Base-by-base conservation (phyloP, 2,888 invertebrate genomes). In the Tuberolachnus salignus region DNA sequence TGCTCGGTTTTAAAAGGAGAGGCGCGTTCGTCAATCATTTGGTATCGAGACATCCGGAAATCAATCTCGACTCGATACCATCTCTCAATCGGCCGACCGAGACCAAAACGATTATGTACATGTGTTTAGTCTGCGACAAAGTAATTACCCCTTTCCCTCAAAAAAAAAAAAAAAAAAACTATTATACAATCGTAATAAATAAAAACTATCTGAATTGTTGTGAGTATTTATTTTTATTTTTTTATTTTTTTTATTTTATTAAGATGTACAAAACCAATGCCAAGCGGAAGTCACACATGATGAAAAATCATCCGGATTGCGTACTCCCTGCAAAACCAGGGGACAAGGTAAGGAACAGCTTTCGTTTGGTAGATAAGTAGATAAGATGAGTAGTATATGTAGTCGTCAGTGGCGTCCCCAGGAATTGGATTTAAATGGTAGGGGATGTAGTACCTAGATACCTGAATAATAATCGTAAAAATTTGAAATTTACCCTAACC, bases 1-100 rank as follows among this genome's bases (percentile, higher is more conserved):
- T 91, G 84, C 86, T 92, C 44, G 92, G 92, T 81, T 92, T 94
- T 84, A 92, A 95, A 87, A 88, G 94, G 75, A 89, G 94, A 82
- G 95, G 94, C 2, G 93, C 93, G 92, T 86, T 92, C 61, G 92
- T 93, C 3, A 95, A 95, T 86, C 95, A 95, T 85, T 86, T 94
- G 83, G 93, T 92, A 81, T 93, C 93, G 84, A 87, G 92, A 82
- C 91, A 93, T 88, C 89, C 92, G 42, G 88, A 89, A 75, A 88
- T 91, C 64, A 87, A 87, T 51, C 89, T 89, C 0, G 89, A 90
- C 81, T 88, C 91, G 1, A 90, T 91, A 51, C 92, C 90, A 19
- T 92, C 93, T 86, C 87, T 94, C 53, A 91, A 91, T 84, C 87
- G 92, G 81, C 94, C 95, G 0, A 92, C 95, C 83, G 86, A 93